These are phyloP conservation scores for Chironomus tentans DNA, from an alignment of 2,888 invertebrate genomes.

Conservation along the genomic window DNA sequence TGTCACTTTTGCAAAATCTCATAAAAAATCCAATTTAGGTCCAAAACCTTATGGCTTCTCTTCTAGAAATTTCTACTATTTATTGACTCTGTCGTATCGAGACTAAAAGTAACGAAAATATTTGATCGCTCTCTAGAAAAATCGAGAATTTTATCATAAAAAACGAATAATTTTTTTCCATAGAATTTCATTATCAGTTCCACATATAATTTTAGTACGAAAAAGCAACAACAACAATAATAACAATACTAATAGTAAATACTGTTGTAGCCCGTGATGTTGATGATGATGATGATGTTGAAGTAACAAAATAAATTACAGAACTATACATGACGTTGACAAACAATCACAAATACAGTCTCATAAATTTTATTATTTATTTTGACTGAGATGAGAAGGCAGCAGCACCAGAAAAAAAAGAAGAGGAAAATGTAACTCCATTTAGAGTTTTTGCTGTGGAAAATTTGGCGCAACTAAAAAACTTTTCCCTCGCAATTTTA, in stretches of 20 bases:
- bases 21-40: no score
- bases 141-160: no score
- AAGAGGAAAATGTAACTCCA: neutral
- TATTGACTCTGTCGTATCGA: no score
- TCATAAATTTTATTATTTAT: slow-evolving; percentile 13
- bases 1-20: no score
- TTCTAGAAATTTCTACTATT: no score
- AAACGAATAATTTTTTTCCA: neutral
- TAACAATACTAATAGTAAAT: no score
- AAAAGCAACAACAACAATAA: no score
- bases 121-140: no score
- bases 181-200: neutral
- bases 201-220: no score
- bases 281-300: neutral
- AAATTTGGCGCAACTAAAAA: slow-evolving; percentile 3
- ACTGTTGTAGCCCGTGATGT: neutral
- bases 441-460: neutral
- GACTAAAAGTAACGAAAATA: no score
- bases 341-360: slow-evolving; percentile 1
- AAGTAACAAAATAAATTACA: neutral
- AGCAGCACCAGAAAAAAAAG: neutral
- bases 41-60: no score
- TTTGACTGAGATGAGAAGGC: neutral
- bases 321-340: slow-evolving; percentile 1
- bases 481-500: neutral